A percentile compares a stretch with the other conserved stretches of the same genome.
Conservation (phyloP, 2,888 invertebrate species). For the Leptinotarsa tumamoca region DNA sequence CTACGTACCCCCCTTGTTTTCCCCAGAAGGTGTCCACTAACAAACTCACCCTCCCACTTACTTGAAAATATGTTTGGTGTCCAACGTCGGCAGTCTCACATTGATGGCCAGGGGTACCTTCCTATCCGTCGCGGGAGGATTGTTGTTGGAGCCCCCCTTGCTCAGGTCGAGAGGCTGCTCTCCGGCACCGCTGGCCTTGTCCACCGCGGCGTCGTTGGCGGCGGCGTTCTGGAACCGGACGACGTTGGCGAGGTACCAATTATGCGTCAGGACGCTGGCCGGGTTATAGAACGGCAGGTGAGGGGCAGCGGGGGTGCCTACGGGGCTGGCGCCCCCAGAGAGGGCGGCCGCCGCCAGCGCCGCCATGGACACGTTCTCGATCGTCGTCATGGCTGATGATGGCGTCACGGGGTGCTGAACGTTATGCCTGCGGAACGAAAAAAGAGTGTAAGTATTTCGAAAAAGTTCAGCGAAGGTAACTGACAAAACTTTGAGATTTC, state of each 20-base stretch:
- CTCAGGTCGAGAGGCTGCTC: constrained; percentile 90
- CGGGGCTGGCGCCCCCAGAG: constrained; percentile 67
- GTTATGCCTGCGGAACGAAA: constrained; percentile 9
- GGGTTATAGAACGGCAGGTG: constrained; percentile 63
- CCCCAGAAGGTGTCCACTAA: too few relatives aligned
- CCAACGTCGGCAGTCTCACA: constrained; percentile 65
- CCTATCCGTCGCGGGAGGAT: constrained; percentile 50
- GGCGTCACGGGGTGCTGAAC: constrained; percentile 49
- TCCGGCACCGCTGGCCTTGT: constrained; percentile 46
- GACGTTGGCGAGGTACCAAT: constrained; percentile 67
- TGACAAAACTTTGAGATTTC: too few relatives aligned
- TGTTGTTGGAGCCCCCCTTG: constrained; percentile 74
- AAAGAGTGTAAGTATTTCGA: too few relatives aligned
- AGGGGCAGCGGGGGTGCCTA: constrained; percentile 56
- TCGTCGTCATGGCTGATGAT: constrained; percentile 70
- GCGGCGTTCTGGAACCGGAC: constrained; percentile 67
- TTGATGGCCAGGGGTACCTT: constrained; percentile 53
- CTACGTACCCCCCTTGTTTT: too few relatives aligned
- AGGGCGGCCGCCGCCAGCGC: constrained; percentile 75
- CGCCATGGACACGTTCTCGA: constrained; percentile 76
- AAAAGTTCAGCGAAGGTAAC: too few relatives aligned
- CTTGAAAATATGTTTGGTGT: constrained; percentile 77
- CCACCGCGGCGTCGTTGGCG: constrained; percentile 45
- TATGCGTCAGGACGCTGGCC: constrained; percentile 58
- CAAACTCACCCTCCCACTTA: constrained; percentile 67